Percentiles rank a stretch among this genome's conserved stretches.
Conservation (phyloP, 2,113 vertebrate genomes). For the Apistogramma diplotaenia region DNA sequence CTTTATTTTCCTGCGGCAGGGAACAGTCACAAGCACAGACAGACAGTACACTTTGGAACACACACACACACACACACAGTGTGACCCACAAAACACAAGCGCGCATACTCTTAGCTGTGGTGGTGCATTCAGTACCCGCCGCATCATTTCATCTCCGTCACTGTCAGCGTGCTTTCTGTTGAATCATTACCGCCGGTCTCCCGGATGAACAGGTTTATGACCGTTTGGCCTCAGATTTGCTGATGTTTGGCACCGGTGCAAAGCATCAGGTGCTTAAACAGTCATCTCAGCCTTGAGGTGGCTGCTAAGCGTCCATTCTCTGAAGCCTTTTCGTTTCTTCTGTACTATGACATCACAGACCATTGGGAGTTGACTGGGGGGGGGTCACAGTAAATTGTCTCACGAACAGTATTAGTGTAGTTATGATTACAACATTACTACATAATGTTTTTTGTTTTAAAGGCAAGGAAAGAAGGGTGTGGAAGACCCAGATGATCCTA, state of each 20-base stretch:
- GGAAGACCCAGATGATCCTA: neutral
- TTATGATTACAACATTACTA: constrained; percentile 30
- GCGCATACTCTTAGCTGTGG: constrained; percentile 45
- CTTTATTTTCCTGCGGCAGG: constrained; percentile 34
- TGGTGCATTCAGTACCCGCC: constrained; percentile 37
- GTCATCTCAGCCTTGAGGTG: constrained; percentile 13
- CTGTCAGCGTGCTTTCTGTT: constrained; percentile 23
- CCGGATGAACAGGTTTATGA: constrained; percentile 34
- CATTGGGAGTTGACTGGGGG: constrained; percentile 47
- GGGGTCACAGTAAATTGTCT: constrained; percentile 73
- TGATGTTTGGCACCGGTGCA: constrained; percentile 18
- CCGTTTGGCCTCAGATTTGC: constrained; percentile 3
- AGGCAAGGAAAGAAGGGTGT: neutral
- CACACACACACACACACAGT: neutral
- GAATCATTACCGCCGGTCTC: constrained; percentile 30
- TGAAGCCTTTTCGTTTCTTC: neutral
- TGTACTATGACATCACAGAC: constrained; percentile 59
- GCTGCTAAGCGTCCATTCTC: constrained; percentile 33
- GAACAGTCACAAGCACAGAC: neutral
- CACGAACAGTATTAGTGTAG: constrained; percentile 61
- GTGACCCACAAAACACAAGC: neutral
- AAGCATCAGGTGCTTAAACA: constrained; percentile 67
- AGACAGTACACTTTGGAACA: constrained; percentile 1
- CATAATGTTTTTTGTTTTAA: neutral
- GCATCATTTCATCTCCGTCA: constrained; percentile 42